phyloP scores from a whole-genome alignment of 2,797 vertebrate species.

The Bradypodion ventrale region DNA sequence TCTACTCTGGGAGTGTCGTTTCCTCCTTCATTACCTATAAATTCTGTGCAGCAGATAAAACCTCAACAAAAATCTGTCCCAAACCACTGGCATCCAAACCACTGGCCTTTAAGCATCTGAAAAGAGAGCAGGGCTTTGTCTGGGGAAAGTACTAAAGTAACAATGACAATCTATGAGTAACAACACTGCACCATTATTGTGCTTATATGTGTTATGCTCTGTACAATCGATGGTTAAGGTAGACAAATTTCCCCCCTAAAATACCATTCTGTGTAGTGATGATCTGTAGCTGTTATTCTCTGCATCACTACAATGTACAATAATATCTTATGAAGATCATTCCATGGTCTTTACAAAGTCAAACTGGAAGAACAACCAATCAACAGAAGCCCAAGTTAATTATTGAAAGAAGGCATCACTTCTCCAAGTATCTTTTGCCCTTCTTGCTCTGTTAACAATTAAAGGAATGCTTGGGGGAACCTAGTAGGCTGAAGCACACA shows the following conservation, averaged over 20 bases:
- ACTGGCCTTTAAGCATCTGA: background rate
- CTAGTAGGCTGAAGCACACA: background rate
- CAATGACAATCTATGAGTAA: background rate
- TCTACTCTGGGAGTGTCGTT: no score
- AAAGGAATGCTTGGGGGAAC: constrained; percentile 5
- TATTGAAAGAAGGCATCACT: background rate
- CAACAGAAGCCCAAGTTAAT: background rate
- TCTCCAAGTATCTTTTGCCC: background rate
- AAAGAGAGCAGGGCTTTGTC: background rate
- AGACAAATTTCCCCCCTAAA: background rate
- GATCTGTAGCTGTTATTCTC: background rate
- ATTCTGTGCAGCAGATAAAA: background rate
- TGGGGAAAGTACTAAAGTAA: background rate
- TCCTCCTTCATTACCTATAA: no score
- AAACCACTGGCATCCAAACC: background rate
- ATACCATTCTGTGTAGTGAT: background rate
- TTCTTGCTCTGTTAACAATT: background rate
- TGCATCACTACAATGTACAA: background rate
- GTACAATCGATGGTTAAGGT: background rate
- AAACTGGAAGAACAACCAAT: background rate
- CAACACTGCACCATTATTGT: background rate
- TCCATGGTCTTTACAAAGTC: background rate
- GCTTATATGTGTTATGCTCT: background rate
- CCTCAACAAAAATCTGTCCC: background rate
- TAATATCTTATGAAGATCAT: background rate